Base-by-base conservation (phyloP, 2,888 invertebrate genomes). In the Hemithea aestivaria region DNA sequence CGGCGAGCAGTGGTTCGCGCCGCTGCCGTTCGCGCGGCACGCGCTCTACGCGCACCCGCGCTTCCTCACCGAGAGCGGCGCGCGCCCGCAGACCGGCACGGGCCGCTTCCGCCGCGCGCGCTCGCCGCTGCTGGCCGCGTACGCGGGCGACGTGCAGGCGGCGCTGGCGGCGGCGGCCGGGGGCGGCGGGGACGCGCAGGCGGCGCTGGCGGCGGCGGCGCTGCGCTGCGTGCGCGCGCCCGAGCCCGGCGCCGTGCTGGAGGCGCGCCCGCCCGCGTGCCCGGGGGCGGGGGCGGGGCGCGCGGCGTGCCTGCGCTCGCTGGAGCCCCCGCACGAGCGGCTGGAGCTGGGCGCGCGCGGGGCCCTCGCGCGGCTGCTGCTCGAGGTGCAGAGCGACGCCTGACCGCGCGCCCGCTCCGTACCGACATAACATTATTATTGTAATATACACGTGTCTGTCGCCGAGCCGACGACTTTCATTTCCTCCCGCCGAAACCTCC, bases 11-110 rank as follows among this genome's bases (percentile, higher is more conserved):
- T 91, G 97, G 59, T 99, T 93, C 85, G 92, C 93, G 62, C 96
- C 98, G n/a, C 91, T 96, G 51, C 95, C 95, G 10, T 99, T 97
- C 80, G 90, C 93, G 59, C 94, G 96, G 66, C 97, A 93, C 84
- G 91, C 96, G 62, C 96, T 95, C 28, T 89, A 90, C 58, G 84
- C 92, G 51, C 74, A 74, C 81, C 92, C 96, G 66, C 94, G 94
- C 53, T 36, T 33, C 33, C 7, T 11, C 16, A 9, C 21, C 2
- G 20, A 28, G n/a, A 88, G 93, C 10, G 73, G 71, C 44, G 51
- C 39, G 22, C 91, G 92, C 66, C 93, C 73, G 31, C 57, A 56
- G 22, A 93, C 72, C 97, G n/a, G 35, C 89, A 91, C 62, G 27
- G 68, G 68, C 10, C 66, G 72, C 12, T 73, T 73, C 68, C 56